phyloP scores from a whole-genome alignment of 2,113 vertebrate genomes.

The Ctenodactylus gundi region DNA sequence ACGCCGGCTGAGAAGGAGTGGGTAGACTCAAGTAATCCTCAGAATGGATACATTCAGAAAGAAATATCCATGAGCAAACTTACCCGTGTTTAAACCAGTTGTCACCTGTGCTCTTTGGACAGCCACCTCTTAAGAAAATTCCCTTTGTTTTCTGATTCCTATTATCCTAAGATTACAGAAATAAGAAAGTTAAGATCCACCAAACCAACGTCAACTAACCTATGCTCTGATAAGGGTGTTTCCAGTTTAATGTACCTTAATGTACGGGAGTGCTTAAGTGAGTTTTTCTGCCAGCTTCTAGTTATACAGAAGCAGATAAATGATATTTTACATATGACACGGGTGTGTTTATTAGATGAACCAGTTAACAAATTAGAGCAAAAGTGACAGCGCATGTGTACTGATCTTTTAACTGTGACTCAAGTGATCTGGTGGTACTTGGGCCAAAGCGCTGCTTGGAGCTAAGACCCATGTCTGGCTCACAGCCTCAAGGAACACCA shows the following conservation, averaged over 20 bases:
- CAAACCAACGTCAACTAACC: not conserved
- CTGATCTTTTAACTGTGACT: not conserved
- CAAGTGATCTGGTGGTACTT: not conserved
- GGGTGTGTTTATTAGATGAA: slow-evolving; percentile 1
- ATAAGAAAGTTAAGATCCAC: slow-evolving; percentile 57
- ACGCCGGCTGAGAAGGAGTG: slow-evolving; percentile 77
- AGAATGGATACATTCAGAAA: slow-evolving; percentile 77
- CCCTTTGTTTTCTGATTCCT: slow-evolving; percentile 66
- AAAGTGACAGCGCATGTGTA: not conserved
- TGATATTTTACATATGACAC: not conserved
- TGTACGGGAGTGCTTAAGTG: not conserved
- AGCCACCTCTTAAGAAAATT: slow-evolving; percentile 55
- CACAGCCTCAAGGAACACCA: not conserved
- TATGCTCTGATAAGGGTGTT: slow-evolving; percentile 43
- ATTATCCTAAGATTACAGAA: slow-evolving; percentile 67
- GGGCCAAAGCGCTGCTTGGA: not conserved
- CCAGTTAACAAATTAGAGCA: not conserved
- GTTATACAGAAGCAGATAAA: slow-evolving; percentile 7
- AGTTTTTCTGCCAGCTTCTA: not conserved
- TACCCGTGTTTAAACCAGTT: slow-evolving; percentile 70
- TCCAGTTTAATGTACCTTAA: not conserved
- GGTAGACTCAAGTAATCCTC: slow-evolving; percentile 75
- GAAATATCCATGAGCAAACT: slow-evolving; percentile 43
- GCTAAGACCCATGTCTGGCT: not conserved
- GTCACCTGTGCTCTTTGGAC: slow-evolving; percentile 36